Conservation (phyloP, 2,113 vertebrate species). For the Trogon melanurus region DNA sequence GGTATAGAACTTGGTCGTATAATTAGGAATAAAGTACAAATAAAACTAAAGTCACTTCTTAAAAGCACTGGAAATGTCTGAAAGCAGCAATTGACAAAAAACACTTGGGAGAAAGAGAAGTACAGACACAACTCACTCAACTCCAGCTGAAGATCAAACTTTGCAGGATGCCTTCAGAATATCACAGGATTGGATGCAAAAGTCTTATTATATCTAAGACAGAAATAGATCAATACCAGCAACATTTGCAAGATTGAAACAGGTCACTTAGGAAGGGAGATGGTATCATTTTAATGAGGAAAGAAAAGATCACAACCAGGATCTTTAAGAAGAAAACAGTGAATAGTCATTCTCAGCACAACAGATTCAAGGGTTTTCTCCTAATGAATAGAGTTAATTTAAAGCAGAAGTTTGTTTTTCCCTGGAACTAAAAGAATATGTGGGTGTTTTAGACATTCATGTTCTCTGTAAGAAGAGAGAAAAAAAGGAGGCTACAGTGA, state of each 20-base stretch:
- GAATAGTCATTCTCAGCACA: not conserved
- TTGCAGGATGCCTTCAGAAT: not conserved
- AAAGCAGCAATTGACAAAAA: not conserved
- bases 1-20: not conserved
- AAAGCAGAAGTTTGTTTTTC: not conserved
- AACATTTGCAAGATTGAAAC: slow-evolving; percentile 42
- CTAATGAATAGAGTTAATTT: not conserved
- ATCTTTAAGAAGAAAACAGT: not conserved
- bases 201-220: not conserved
- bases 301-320: not conserved
- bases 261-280: slow-evolving; percentile 17
- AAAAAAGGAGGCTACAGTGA: not conserved
- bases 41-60: slow-evolving; percentile 1
- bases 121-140: not conserved
- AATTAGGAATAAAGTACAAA: slow-evolving; percentile 8
- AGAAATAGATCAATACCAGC: slow-evolving; percentile 12
- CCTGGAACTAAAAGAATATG: not conserved
- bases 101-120: not conserved
- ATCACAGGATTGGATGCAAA: not conserved
- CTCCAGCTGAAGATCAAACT: not conserved
- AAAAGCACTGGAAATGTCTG: not conserved
- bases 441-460: not conserved
- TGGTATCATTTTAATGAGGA: slow-evolving; percentile 53
- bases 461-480: not conserved
- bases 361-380: not conserved